Conservation (phyloP, 2,888 invertebrate species). For the Altica lythri region DNA sequence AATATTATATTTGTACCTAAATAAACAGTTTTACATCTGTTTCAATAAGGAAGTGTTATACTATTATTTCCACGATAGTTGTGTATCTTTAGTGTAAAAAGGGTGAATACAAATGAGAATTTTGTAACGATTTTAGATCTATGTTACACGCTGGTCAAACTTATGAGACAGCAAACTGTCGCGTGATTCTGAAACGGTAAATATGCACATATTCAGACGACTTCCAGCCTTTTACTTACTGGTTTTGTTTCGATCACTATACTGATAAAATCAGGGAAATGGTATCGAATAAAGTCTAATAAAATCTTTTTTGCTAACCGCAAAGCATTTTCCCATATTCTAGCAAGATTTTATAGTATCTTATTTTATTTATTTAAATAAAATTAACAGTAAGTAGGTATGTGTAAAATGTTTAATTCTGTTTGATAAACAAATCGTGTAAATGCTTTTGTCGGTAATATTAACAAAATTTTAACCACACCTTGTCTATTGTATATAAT, state of each 20-base stretch:
- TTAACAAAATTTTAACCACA: too few relatives aligned
- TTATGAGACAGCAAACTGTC: conserved; percentile 48
- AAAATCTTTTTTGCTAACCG: too few relatives aligned
- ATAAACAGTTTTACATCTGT: conserved; percentile 15
- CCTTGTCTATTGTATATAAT: too few relatives aligned
- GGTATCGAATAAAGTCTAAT: too few relatives aligned
- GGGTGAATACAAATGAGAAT: conserved; percentile 54
- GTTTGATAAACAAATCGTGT: too few relatives aligned
- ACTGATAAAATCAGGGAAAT: neutral
- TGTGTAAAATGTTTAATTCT: too few relatives aligned
- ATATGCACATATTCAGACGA: conserved; percentile 52
- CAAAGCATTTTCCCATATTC: too few relatives aligned
- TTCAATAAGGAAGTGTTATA: conserved; percentile 22
- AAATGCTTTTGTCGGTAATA: too few relatives aligned
- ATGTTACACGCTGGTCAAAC: conserved; percentile 56
- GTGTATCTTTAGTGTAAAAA: conserved; percentile 45
- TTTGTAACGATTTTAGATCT: conserved; percentile 54
- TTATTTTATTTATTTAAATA: too few relatives aligned
- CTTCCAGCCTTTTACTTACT: conserved; percentile 1
- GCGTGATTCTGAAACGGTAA: conserved; percentile 51
- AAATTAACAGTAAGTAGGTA: too few relatives aligned
- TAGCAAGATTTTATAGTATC: too few relatives aligned
- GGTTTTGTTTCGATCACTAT: neutral
- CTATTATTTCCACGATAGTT: conserved; percentile 20
- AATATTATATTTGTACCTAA: too few relatives aligned